Evolutionary conservation across 2,888 invertebrate species (phyloP), one percentile per base, ranked within the genome.

Genomic region (Allophyes oxyacanthae): DNA sequence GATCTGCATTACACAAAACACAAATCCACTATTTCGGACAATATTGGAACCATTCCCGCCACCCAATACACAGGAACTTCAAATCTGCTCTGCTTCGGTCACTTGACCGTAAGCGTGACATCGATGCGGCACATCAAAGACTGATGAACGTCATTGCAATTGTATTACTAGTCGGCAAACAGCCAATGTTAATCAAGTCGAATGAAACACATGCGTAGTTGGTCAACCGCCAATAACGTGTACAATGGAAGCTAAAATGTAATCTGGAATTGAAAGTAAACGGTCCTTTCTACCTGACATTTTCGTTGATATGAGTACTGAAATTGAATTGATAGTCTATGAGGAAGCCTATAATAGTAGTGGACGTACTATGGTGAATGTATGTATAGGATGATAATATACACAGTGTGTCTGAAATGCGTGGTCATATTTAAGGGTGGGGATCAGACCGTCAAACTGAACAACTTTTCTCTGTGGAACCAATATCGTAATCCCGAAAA

Each of bases 141-240:
- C 64, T 64, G 53, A 58, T 53, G n/a, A 9, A 30, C 45, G 51
- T 67, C 53, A 67, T 64, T 43, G 72, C 76, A 77, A 59, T 50
- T 26, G 52, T 51, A 38, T 58, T 55, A 83, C 79, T 61, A 68
- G 75, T 72, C 67, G 58, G 71, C 83, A 86, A 86, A 85, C 85
- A 86, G 78, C 76, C 77, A 85, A 92, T 94, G 90, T 93, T 95
- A 95, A 95, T 95, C 94, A 94, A 92, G 92, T 91, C 89, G 94
- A 95, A 94, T 95, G 94, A 94, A 91, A 86, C 86, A 84, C 87
- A 92, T 89, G 87, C n/a, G n/a, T n/a, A n/a, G n/a, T n/a, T n/a
- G n/a, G 91, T 88, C 90, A 92, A 90, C 87, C 88, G 87, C 88
- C 40, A 40, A 57, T 50, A 5, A 26, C 20, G 52, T 8, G 41